Evolutionary conservation across 2,797 vertebrate genomes (phyloP).

Genomic region (Amniataba percoides): DNA sequence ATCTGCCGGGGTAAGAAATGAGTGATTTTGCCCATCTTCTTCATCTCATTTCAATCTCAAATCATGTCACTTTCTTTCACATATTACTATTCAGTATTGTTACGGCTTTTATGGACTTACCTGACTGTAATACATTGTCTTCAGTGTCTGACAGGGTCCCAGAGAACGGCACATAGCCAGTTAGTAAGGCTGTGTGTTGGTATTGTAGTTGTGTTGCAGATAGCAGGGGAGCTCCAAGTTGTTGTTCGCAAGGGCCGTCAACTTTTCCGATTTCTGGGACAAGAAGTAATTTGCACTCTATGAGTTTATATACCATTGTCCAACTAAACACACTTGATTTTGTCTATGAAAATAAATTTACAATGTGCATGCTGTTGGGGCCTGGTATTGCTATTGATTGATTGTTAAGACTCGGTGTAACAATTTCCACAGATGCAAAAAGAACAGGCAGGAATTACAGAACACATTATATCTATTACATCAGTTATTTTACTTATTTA

Average conservation of each 20-base stretch:
- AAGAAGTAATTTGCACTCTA: constrained; percentile 46
- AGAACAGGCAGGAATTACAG: neutral
- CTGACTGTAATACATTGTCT: constrained; percentile 59
- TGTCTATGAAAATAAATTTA: neutral
- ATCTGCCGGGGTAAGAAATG: constrained; percentile 65
- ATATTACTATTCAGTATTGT: constrained; percentile 66
- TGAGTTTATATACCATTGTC: constrained; percentile 21
- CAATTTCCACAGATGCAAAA: neutral
- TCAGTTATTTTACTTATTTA: neutral
- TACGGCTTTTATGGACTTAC: constrained; percentile 63
- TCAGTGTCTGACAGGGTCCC: constrained; percentile 45
- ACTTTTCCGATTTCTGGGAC: constrained; percentile 38
- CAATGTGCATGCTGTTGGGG: neutral
- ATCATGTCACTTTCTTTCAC: constrained; percentile 70
- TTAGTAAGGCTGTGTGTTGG: constrained; percentile 46
- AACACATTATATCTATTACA: neutral
- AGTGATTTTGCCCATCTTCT: constrained; percentile 61
- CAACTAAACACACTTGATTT: constrained; percentile 2
- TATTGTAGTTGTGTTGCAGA: constrained; percentile 42
- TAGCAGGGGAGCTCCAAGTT: constrained; percentile 26
- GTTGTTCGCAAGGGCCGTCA: constrained; percentile 28
- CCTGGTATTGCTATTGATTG: no score
- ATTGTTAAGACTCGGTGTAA: neutral
- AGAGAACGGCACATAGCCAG: constrained; percentile 45
- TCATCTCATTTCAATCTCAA: constrained; percentile 78